A percentile compares a stretch with the other conserved stretches of the same genome.
phyloP scores from a whole-genome alignment of 2,888 invertebrate species.

The Chymomyza amoena region DNA sequence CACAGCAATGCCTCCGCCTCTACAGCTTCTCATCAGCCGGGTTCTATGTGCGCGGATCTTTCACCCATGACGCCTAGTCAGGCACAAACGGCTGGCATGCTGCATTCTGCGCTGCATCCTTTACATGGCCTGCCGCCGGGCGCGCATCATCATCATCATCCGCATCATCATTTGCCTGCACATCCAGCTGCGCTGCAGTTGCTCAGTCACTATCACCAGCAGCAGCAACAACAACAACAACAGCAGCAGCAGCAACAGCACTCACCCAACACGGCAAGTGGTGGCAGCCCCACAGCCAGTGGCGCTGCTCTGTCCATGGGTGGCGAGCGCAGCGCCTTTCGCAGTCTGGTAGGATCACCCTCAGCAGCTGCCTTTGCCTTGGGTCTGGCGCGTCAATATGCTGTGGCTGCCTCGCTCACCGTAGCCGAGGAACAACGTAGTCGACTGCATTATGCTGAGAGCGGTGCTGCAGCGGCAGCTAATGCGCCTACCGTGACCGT shows the following conservation, averaged over 20 bases:
- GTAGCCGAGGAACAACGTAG: constrained; percentile 75
- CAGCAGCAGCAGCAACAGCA: constrained; percentile 52
- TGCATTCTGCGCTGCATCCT: constrained; percentile 40
- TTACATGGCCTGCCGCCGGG: constrained; percentile 55
- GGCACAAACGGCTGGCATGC: constrained; percentile 49
- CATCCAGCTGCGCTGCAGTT: constrained; percentile 71
- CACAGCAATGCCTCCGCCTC: constrained; percentile 74
- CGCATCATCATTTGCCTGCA: constrained; percentile 51
- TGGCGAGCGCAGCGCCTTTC: constrained; percentile 93
- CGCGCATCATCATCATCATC: constrained; percentile 46
- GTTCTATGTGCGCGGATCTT: constrained; percentile 42
- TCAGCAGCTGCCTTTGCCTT: constrained; percentile 82
- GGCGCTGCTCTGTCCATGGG: constrained; percentile 83
- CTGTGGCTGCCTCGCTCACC: constrained; percentile 75
- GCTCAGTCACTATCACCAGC: constrained; percentile 72
- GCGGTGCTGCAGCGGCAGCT: constrained; percentile 26
- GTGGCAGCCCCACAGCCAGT: constrained; percentile 55
- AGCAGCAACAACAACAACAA: constrained; percentile 66
- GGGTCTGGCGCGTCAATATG: constrained; percentile 76
- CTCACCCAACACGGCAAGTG: constrained; percentile 45
- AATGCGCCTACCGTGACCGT: constrained; percentile 66
- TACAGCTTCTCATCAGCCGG: constrained; percentile 52
- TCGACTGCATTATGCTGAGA: constrained; percentile 46
- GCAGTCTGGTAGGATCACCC: constrained; percentile 84
- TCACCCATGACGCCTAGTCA: constrained; percentile 37